Conservation (phyloP, 2,888 invertebrate genomes). For the Agapostemon virescens region DNA sequence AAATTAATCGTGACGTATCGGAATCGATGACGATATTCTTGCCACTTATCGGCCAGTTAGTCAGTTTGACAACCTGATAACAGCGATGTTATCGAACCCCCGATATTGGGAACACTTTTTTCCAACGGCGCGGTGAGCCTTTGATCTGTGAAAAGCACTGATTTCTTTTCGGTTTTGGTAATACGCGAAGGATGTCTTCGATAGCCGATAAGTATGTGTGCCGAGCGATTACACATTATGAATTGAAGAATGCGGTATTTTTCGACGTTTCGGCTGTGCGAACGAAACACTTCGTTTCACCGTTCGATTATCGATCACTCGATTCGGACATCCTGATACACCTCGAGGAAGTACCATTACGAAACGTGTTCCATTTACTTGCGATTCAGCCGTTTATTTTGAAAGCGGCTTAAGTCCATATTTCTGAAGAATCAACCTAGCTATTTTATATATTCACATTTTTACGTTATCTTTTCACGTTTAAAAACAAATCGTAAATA, state of each 20-base stretch:
- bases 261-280: slow-evolving; percentile 22
- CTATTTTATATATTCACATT: no score
- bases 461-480: no score
- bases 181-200: slow-evolving; percentile 51
- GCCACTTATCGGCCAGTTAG: slow-evolving; percentile 50
- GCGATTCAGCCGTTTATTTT: no score
- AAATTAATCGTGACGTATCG: slow-evolving; percentile 38
- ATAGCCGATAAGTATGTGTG: slow-evolving; percentile 61
- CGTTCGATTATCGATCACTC: slow-evolving; percentile 6
- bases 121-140: slow-evolving; percentile 53
- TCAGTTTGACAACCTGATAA: slow-evolving; percentile 60
- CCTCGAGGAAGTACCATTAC: not conserved
- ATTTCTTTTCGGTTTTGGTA: slow-evolving; percentile 54
- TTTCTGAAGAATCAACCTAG: no score
- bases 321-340: slow-evolving; percentile 17
- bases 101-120: slow-evolving; percentile 49
- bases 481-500: no score
- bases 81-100: slow-evolving; percentile 50
- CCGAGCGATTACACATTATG: slow-evolving; percentile 54
- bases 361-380: not conserved
- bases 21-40: slow-evolving; percentile 36
- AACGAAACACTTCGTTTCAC: slow-evolving; percentile 5
- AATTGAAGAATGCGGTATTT: slow-evolving; percentile 42
- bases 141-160: slow-evolving; percentile 61
- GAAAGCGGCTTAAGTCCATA: no score